phyloP scores from a whole-genome alignment of 2,888 invertebrate genomes.

The Drosophila falleni region DNA sequence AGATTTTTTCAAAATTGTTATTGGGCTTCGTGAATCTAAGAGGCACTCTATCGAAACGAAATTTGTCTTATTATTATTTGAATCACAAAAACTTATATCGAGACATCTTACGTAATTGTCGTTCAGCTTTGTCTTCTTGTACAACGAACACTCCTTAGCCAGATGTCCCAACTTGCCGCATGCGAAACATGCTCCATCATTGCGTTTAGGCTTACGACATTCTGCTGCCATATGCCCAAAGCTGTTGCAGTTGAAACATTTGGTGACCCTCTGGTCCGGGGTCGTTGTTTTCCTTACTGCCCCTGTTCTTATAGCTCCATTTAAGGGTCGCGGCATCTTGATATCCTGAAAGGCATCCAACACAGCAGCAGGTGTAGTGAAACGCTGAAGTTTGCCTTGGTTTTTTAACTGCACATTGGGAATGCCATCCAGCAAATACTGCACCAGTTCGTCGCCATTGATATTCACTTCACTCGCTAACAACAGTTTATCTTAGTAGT shows the following conservation, averaged over 20 bases:
- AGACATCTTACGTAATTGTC: conserved; percentile 7
- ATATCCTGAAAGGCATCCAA: too few species aligned
- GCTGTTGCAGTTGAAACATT: background rate
- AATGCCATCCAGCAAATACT: too few species aligned
- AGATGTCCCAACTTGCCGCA: background rate
- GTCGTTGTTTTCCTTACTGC: background rate
- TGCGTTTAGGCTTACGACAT: conserved; percentile 5
- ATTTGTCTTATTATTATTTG: background rate
- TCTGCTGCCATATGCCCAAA: background rate
- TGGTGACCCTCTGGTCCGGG: conserved; percentile 1
- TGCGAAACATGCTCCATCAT: background rate
- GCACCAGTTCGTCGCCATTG: too few species aligned
- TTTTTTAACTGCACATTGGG: too few species aligned
- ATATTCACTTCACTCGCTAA: too few species aligned
- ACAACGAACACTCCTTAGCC: background rate
- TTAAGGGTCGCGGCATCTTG: too few species aligned
- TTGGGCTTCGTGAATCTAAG: too few species aligned
- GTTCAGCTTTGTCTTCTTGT: background rate
- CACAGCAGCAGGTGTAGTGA: too few species aligned
- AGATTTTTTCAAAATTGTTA: too few species aligned
- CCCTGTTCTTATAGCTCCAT: too few species aligned
- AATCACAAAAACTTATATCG: conserved; percentile 1
- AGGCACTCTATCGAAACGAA: background rate
- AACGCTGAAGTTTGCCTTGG: too few species aligned
- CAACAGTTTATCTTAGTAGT: too few species aligned